Base-by-base conservation (phyloP, 2,113 vertebrate species). In the Brachirus orientalis region DNA sequence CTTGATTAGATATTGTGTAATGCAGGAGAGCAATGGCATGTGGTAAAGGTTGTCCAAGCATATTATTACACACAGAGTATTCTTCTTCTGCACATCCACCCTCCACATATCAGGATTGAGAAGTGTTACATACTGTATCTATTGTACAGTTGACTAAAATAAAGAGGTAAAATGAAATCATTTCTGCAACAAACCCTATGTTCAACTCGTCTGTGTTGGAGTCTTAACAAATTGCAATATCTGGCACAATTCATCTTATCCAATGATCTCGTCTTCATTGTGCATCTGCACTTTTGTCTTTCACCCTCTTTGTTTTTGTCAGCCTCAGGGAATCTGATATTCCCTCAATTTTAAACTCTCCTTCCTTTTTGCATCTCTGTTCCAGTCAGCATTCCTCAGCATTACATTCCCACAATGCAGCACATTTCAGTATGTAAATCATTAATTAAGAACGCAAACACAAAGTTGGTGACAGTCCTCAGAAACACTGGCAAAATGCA, bases 401-500 rank as follows among this genome's bases (percentile, higher is more conserved):
- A 22, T 52, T 68, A 58, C 36, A 37, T 66, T 86, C 72, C 82
- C 77, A 84, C 58, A 64, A 72, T 50, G 69, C 67, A 65, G 82
- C 64, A 63, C 41, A 75, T 78, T 86, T 76, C 59, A 40, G 57
- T 58, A 50, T 28, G 36, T 83, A 84, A 90, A 89, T 78, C 82
- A 82, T 85, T 83, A 73, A 84, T 82, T 88, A 63, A 62, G 82
- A 84, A 80, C 71, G 75, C 55, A 83, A 84, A 80, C 71, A 77
- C 55, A 78, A 75, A 68, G 52, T 78, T 38, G 57, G 44, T 53
- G 64, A 75, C 36, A 50, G 69, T 43, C 56, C 66, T 86, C 61
- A 69, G 47, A 61, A 59, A 75, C 64, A 66, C 57, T 77, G 64
- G 60, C 69, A 81, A 77, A 78, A 81, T 64, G 58, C 28, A 35